Evolutionary conservation across 1,140 invertebrate genomes (phyloP), one percentile per base, ranked within the genome.

Genomic region (Megalonaias nervosa): DNA sequence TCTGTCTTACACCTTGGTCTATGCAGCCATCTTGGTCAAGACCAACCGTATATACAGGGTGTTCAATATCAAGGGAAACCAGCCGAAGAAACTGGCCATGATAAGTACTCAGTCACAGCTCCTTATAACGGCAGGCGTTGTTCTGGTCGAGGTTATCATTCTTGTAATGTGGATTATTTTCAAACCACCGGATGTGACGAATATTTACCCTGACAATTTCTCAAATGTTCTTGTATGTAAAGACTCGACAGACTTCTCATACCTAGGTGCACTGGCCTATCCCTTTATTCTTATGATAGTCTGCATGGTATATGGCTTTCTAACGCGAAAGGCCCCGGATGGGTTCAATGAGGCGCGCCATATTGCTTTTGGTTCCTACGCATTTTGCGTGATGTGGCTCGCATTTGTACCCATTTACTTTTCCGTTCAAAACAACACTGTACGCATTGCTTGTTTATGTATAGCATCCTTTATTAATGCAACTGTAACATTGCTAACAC

Each of bases 321-420:
- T 94, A 86, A 95, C 94, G 15, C 93, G 96, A 73, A 97, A 97
- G 91, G 97, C 97, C 75, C 96, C 96, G 0, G 96, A 97, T 91
- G 95, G 95, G 9, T 98, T 97, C 91, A 97, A 97, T 88, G 96
- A 98, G 90, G 96, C 95, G 80, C 97, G 97, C 16, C 93, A 93
- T 91, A 97, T 97, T 85, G 96, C 96, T 71, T 97, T 97, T 91
- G 97, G 96, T 14, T 97, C 97, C 96, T 98, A 98, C 90, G 97
- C 97, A 17, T 94, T 94, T 2, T 94, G 94, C 81, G 92, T 95
- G 38, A 90, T 95, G 13, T 95, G 94, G 94, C 85, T 95, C 60
- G 93, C 94, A 6, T 95, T 94, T 84, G 92, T 94, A 9, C 94
- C 94, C 0, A 92, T 95, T 2, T 95, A 94, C 87, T 90, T 95